Evolutionary conservation across 2,113 vertebrate species (phyloP).

Genomic region (Leiothrix lutea): DNA sequence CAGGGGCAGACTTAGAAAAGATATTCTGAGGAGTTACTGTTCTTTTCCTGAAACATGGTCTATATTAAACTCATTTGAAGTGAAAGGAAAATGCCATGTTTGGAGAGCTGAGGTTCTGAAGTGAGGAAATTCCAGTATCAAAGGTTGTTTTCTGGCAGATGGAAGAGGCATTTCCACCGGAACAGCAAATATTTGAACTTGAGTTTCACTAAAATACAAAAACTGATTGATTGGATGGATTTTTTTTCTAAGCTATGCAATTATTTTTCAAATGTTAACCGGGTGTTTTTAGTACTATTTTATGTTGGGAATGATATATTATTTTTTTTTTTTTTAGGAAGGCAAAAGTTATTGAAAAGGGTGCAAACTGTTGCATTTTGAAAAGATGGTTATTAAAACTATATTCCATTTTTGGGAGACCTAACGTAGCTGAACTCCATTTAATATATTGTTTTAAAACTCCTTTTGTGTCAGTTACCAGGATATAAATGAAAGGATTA

Average conservation of each 20-base stretch:
- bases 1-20: not conserved
- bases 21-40: not conserved
- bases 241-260: not conserved
- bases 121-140: not conserved
- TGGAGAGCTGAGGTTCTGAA: not conserved
- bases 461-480: not conserved
- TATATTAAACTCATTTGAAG: not conserved
- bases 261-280: not conserved
- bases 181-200: not conserved
- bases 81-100: not conserved
- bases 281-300: not conserved
- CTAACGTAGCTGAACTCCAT: not conserved
- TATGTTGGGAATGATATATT: not conserved
- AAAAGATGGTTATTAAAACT: not conserved
- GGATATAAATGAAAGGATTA: not conserved
- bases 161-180: not conserved
- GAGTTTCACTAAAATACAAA: not conserved
- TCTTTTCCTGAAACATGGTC: not conserved
- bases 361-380: not conserved
- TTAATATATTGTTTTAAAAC: not conserved
- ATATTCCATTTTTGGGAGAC: not conserved
- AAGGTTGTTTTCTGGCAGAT: not conserved
- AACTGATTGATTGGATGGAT: not conserved
- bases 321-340: not conserved
- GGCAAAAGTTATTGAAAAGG: not conserved